A percentile compares a stretch with the other conserved stretches of the same genome.
Conservation (phyloP, 2,888 invertebrate genomes). For the Drosophila lacicola region DNA sequence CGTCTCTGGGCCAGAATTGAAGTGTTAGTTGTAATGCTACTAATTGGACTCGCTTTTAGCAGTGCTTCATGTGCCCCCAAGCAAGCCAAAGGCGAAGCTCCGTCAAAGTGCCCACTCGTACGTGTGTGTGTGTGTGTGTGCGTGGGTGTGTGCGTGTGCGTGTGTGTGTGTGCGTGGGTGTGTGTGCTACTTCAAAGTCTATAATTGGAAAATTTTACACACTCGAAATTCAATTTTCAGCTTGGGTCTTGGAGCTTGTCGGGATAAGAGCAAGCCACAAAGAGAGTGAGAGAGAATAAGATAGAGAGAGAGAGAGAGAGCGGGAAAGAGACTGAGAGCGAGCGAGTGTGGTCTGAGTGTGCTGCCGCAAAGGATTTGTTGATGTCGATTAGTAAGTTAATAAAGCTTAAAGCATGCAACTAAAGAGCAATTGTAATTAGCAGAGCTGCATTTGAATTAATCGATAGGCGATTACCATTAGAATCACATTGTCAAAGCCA, state of each 20-base stretch:
- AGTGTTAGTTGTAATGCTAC: conserved; percentile 83
- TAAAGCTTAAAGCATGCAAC: conserved; percentile 28
- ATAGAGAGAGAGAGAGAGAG: not conserved
- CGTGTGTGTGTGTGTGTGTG: conserved; percentile 4
- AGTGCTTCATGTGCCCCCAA: conserved; percentile 65
- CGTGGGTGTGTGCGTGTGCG: not conserved
- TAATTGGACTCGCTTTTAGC: conserved; percentile 82
- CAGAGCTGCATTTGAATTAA: not conserved
- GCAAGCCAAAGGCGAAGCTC: conserved; percentile 55
- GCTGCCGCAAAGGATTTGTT: conserved; percentile 41
- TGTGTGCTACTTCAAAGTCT: conserved; percentile 56
- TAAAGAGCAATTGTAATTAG: conserved; percentile 40
- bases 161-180: conserved; percentile 10
- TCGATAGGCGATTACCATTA: not conserved
- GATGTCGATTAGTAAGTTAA: conserved; percentile 43
- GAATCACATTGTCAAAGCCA: not conserved
- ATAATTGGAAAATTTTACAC: conserved; percentile 80
- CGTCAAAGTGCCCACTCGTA: conserved; percentile 54
- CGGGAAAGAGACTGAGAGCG: not conserved
- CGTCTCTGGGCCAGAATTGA: conserved; percentile 68
- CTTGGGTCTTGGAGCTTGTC: conserved; percentile 7
- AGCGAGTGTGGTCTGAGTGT: not conserved
- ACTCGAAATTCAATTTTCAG: conserved; percentile 76
- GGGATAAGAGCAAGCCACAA: not conserved
- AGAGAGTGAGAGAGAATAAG: not conserved